Evolutionary conservation across 2,113 vertebrate species (phyloP), one percentile per base, ranked within the genome.

Genomic region (Silurus asotus): DNA sequence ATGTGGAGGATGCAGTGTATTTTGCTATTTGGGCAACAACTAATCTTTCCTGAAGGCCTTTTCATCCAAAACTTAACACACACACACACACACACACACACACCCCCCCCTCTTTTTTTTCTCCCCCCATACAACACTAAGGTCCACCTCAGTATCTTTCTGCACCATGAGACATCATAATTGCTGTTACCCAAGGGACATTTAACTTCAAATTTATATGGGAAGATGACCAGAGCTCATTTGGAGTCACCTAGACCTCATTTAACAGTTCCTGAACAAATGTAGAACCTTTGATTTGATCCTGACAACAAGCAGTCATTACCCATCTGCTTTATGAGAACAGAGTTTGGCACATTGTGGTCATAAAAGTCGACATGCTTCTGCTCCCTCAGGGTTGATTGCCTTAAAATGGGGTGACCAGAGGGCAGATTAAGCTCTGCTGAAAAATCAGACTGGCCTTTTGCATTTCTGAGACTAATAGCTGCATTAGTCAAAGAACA

Each of bases 141-240:
- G 87, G 92, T 92, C 90, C 83, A 87, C 93, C 92, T 91, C 90
- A 8, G 89, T 86, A 81, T 92, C 92, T 88, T 94, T 94, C 92
- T 90, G 93, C 94, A 93, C 92, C 85, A 90, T 62, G 88, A 93
- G 89, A 91, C 91, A 92, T 93, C 91, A 92, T 94, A 95, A 95
- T 95, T 94, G 94, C 93, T 93, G 93, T 94, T 94, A 94, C 94
- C 94, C 92, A 93, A 93, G 94, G 93, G 90, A 93, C 94, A 93
- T 95, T 94, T 94, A 94, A 94, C 92, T 92, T 93, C 91, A 93
- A 90, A 94, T 93, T 93, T 86, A 87, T 91, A 91, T 88, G 90
- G 90, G 90, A 91, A 92, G 84, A 86, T 83, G 85, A 89, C 88
- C 90, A 91, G 85, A 89, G 93, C 94, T 93, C 92, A 90, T 92